A percentile compares a stretch with the other conserved stretches of the same genome.
Evolutionary conservation across 2,888 invertebrate species (phyloP).

Genomic region (Himalopsyche anomala): DNA sequence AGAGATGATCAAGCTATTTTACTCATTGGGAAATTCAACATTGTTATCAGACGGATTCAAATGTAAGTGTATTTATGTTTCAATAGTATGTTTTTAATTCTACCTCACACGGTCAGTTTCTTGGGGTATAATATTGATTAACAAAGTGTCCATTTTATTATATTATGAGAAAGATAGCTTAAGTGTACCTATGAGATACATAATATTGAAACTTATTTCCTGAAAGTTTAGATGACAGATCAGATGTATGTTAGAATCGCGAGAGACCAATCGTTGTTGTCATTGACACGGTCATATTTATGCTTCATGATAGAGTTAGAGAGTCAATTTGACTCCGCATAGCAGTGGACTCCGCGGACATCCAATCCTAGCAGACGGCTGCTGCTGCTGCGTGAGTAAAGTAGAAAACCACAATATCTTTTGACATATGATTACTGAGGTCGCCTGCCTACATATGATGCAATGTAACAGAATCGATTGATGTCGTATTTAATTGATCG

Average conservation of each 20-base stretch:
- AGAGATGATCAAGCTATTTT: too few relatives aligned
- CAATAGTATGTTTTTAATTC: too few relatives aligned
- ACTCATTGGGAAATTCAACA: too few relatives aligned
- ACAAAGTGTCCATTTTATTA: neutral
- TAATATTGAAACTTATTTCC: constrained; percentile 47
- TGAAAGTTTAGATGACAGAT: constrained; percentile 53
- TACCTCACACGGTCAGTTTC: too few relatives aligned
- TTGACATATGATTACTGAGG: constrained; percentile 65
- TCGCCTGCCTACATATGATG: constrained; percentile 56
- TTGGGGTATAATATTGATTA: neutral
- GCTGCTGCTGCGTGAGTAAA: constrained; percentile 45
- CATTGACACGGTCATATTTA: constrained; percentile 37
- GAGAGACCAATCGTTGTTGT: constrained; percentile 19
- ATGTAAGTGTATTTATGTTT: too few relatives aligned
- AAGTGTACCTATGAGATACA: neutral
- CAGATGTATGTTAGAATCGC: constrained; percentile 37
- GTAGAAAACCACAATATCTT: constrained; percentile 63
- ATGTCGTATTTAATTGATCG: constrained; percentile 18
- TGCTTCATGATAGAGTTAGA: neutral
- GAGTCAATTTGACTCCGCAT: neutral
- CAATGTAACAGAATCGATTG: constrained; percentile 26
- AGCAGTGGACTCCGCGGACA: constrained; percentile 16
- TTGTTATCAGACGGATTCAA: too few relatives aligned
- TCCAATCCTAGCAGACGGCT: neutral
- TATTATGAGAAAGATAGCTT: neutral